Evolutionary conservation across 2,797 vertebrate genomes (phyloP), one percentile per base, ranked within the genome.

Genomic region (Petrocephalus schoutedeni): DNA sequence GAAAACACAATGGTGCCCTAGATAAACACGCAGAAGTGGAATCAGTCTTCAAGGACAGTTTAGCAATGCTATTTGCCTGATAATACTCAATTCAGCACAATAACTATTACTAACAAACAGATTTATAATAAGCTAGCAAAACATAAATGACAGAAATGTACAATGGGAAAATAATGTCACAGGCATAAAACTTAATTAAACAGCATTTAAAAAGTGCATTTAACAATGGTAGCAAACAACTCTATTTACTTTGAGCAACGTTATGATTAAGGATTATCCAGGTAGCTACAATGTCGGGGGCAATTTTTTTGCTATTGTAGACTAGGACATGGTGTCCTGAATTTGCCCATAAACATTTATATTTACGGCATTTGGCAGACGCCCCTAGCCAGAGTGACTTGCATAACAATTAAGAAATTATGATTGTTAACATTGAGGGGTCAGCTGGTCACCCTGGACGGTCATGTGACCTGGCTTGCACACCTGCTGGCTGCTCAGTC

Each of bases 401-500:
- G 41, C 41, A 45, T 45, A 45, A 45, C 3, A 45, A 45, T 45
- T 45, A 45, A 45, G 41, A 45, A 45, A 45, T 45, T 45, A 45
- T 45, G 41, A 3, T 45, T 45, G 41, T 16, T 16, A 71, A 36
- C 32, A 21, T 0, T 49, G 74, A n/a, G 74, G 6, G 74, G 41
- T n/a, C 19, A 49, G 74, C 16, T 49, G 74, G 74, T 49, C 19
- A 49, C 16, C 36, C 74, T n/a, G 74, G 19, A 36, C 9, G 36
- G 7, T 80, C 0, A 49, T 10, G 74, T 80, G 74, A 80, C 36
- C 2, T 16, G 5, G 12, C 4, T 16, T 36, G 28, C 67, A 71
- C 41, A 80, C 74, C 74, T 80, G 74, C 6, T 80, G 74, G 2
- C 16, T 80, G 90, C 92, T 98, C 89, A 98, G 95, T 6, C 97